phyloP scores from a whole-genome alignment of 2,113 vertebrate genomes.

The Limanda limanda region DNA sequence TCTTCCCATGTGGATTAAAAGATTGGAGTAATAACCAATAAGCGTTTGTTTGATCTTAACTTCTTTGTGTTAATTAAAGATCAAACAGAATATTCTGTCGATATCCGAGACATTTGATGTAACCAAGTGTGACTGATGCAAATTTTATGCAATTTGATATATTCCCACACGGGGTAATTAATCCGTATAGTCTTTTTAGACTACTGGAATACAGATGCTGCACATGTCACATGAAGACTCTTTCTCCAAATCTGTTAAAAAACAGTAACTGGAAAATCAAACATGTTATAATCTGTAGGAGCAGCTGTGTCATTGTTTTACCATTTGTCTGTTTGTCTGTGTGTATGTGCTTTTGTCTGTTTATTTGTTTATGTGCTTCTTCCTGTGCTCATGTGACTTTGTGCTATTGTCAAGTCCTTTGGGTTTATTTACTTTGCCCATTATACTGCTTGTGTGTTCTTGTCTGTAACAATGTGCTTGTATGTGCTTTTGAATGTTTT shows the following conservation, averaged over 20 bases:
- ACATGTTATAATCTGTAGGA: neutral
- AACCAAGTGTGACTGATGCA: neutral
- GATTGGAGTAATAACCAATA: neutral
- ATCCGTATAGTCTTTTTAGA: neutral
- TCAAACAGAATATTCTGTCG: neutral
- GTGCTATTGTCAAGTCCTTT: neutral
- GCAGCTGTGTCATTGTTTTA: neutral
- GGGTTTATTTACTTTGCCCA: too few species aligned
- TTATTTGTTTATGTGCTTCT: neutral
- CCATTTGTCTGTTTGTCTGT: neutral
- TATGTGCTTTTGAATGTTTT: neutral
- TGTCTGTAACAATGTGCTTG: neutral
- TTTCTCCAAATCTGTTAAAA: neutral
- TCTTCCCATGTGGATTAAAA: neutral
- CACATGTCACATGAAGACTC: neutral
- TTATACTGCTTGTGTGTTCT: neutral
- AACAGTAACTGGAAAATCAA: neutral
- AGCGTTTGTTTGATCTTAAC: neutral
- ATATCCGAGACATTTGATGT: neutral
- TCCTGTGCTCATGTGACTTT: neutral
- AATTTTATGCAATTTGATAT: neutral
- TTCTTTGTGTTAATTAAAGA: constrained; percentile 11
- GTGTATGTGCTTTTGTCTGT: neutral
- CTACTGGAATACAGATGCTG: neutral
- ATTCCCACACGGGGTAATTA: neutral